A percentile compares a stretch with the other conserved stretches of the same genome.
phyloP scores from a whole-genome alignment of 1,140 invertebrate genomes.

The Tetraneura akinire region DNA sequence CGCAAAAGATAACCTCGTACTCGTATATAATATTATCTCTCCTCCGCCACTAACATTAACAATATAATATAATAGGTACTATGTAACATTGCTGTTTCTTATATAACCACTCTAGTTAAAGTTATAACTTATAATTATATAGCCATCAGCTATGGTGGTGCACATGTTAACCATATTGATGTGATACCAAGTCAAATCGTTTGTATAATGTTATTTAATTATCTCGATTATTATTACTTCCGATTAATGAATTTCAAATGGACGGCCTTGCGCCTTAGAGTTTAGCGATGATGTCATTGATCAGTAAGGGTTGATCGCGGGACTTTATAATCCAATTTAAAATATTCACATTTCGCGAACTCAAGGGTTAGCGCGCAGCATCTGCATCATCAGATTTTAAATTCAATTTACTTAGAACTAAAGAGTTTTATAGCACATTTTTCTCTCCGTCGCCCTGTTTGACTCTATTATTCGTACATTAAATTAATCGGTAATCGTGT shows the following conservation, averaged over 20 bases:
- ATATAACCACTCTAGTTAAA: too few relatives aligned
- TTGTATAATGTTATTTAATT: neutral
- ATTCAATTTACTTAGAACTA: neutral
- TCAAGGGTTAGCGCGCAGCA: neutral
- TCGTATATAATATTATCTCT: too few relatives aligned
- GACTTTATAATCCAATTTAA: slow-evolving; percentile 9
- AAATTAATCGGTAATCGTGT: neutral
- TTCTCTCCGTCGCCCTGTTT: neutral
- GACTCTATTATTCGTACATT: slow-evolving; percentile 12
- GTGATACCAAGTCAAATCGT: too few relatives aligned
- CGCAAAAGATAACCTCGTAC: too few relatives aligned
- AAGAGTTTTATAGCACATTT: neutral
- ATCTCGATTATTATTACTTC: neutral
- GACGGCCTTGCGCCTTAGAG: neutral
- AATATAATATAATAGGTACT: too few relatives aligned
- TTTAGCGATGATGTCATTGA: slow-evolving; percentile 11
- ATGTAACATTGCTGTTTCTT: too few relatives aligned
- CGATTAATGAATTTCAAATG: slow-evolving; percentile 11
- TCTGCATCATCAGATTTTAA: slow-evolving; percentile 30
- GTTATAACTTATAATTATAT: too few relatives aligned
- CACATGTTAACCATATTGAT: too few relatives aligned
- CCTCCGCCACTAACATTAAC: too few relatives aligned
- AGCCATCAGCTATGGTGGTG: too few relatives aligned
- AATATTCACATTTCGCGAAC: neutral
- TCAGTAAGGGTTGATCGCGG: slow-evolving; percentile 1